Evolutionary conservation across 1,140 invertebrate species (phyloP), one percentile per base, ranked within the genome.

Genomic region (Oryzaephilus surinamensis): DNA sequence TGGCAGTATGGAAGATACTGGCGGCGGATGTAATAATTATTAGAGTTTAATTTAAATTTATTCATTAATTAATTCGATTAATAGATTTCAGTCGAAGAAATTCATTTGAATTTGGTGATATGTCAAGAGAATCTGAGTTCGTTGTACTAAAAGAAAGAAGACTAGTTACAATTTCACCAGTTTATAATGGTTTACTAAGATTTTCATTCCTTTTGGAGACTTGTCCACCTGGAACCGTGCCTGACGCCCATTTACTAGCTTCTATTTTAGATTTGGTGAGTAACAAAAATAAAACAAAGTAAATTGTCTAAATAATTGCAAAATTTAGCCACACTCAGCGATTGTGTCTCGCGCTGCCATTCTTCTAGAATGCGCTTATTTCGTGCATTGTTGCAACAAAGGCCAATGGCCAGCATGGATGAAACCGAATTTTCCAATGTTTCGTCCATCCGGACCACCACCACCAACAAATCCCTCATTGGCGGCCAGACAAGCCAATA

Each of bases 391-490:
- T 38, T 99, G 96, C 60, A 99, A 98, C 58, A 88, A 90, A 65
- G 93, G 94, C 1, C 88, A 94, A 46, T 99, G 96, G 95, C 94
- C 96, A 8, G 70, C 76, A 2, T 96, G 92, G 91, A 92, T 96
- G 81, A 89, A 90, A 63, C 70, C 84, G 24, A 86, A 85, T 55
- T 70, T 84, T 39, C 82, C 82, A 10, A 76, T 84, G 50, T 87
- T 84, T 60, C 66, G 84, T 20, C 74, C 80, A 4, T 85, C 81
- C 2, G 81, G 81, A 28, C 73, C 80, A 10, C 45, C 77, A 21
- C 66, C 64, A 8, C 20, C 49, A 24, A 34, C 59, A 38, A 47
- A 52, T 7, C 11, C 64, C n/a, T n/a, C n/a, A n/a, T n/a, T n/a
- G n/a, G n/a, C n/a, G n/a, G n/a, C n/a, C n/a, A n/a, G n/a, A n/a